Evolutionary conservation across 2,113 vertebrate species (phyloP).

Genomic region (Rhinoptilus africanus): DNA sequence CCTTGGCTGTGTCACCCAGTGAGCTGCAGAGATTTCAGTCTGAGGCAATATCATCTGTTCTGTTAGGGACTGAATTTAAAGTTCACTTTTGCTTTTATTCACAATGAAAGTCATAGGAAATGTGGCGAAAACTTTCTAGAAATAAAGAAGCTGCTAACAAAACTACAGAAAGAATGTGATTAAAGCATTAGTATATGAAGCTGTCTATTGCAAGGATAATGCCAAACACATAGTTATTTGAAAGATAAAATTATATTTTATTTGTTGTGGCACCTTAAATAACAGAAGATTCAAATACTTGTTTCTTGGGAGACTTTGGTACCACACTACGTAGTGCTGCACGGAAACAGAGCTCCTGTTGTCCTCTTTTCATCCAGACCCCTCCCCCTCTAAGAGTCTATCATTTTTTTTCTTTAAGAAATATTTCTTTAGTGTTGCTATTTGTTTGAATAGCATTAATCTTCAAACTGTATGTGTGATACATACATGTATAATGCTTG

Average conservation of each 20-base stretch:
- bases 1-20: background rate
- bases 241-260: background rate
- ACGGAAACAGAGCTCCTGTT: background rate
- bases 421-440: background rate
- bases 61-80: background rate
- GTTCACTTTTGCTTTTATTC: background rate
- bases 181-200: background rate
- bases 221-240: background rate
- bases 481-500: background rate
- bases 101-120: background rate
- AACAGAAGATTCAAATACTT: background rate
- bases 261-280: background rate
- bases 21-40: background rate
- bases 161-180: background rate
- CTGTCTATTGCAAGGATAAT: background rate
- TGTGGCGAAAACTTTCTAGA: background rate
- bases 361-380: background rate
- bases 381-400: background rate
- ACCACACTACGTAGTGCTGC: background rate
- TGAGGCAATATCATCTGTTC: background rate
- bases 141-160: background rate
- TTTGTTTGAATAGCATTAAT: background rate
- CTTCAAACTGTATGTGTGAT: background rate
- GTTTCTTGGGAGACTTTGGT: background rate
- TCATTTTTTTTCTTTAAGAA: background rate